These are phyloP conservation scores for Carapus acus DNA, from an alignment of 2,797 vertebrate species.

Conservation along the genomic window DNA sequence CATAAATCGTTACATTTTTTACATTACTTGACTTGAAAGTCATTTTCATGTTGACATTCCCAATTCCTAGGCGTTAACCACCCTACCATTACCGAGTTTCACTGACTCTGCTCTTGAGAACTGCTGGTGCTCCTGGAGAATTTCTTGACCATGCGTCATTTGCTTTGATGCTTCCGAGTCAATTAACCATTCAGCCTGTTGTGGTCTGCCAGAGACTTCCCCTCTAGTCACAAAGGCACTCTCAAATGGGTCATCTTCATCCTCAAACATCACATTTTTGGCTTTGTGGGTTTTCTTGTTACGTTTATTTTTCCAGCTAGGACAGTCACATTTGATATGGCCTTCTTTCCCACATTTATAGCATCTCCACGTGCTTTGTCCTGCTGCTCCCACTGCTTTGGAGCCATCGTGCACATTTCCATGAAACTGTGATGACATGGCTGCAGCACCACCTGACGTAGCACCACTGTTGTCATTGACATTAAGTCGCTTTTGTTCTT, in stretches of 20 bases:
- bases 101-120: conserved; percentile 30
- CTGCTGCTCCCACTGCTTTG: no score
- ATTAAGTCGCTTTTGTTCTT: conserved; percentile 36
- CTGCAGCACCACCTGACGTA: conserved; percentile 12
- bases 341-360: conserved; percentile 36
- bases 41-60: conserved; percentile 27
- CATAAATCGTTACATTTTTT: conserved; percentile 38
- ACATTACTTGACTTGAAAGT: conserved; percentile 25
- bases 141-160: conserved; percentile 32
- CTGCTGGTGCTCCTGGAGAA: conserved; percentile 25
- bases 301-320: conserved; percentile 21
- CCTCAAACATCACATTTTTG: conserved; percentile 23
- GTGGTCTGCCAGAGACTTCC: neutral
- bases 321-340: conserved; percentile 34
- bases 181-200: conserved; percentile 28
- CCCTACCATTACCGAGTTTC: conserved; percentile 35
- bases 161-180: conserved; percentile 47
- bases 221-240: conserved; percentile 22
- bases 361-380: conserved; percentile 15
- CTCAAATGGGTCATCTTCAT: conserved; percentile 12
- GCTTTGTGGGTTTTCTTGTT: conserved; percentile 14
- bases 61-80: conserved; percentile 23
- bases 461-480: neutral
- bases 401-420: conserved; percentile 11
- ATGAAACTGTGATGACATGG: conserved; percentile 18